These are phyloP conservation scores for Sylvia atricapilla DNA, from an alignment of 2,113 vertebrate species.

Conservation along the genomic window DNA sequence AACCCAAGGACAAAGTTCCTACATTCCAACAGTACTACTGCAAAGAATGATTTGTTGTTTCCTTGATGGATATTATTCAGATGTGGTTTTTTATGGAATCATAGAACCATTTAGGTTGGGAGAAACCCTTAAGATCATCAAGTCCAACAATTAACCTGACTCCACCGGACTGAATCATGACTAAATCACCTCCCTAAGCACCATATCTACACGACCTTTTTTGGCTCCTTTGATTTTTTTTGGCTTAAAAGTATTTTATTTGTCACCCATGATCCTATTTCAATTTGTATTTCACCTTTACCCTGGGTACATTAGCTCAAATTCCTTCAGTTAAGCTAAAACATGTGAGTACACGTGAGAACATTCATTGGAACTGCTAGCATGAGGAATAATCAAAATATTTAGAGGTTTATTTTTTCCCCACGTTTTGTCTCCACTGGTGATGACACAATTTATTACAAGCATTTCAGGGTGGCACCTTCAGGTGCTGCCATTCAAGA, in stretches of 20 bases:
- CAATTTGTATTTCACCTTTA: background rate
- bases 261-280: background rate
- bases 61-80: background rate
- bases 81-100: background rate
- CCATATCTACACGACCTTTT: fast-evolving
- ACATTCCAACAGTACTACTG: background rate
- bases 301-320: background rate
- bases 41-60: background rate
- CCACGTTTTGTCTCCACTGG: background rate
- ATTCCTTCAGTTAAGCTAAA: background rate
- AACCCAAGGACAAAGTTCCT: background rate
- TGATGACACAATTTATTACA: slow-evolving; percentile 1
- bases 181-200: background rate
- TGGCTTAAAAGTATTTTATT: background rate
- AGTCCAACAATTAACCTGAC: background rate
- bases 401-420: background rate
- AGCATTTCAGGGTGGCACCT: background rate
- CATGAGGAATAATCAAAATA: slow-evolving; percentile 18
- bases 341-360: background rate
- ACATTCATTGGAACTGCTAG: slow-evolving; percentile 1
- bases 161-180: background rate
- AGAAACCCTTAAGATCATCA: background rate
- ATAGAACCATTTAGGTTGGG: background rate
- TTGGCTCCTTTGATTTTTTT: background rate
- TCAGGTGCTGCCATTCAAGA: background rate